Conservation (phyloP, 2,797 vertebrate genomes). For the Megalops cyprinoides region DNA sequence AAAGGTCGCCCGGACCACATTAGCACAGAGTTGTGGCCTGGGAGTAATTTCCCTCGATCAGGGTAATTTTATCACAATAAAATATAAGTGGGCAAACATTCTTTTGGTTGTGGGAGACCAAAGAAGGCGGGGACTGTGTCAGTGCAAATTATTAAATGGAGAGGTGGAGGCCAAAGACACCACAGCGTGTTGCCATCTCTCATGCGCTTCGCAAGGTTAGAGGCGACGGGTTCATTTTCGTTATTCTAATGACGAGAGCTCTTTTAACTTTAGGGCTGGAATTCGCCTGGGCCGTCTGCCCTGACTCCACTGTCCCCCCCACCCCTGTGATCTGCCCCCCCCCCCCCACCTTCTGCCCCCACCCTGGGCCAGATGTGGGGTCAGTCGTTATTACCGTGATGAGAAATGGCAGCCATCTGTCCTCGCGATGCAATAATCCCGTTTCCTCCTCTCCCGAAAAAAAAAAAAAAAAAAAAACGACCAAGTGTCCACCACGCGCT, state of each 20-base stretch:
- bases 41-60: constrained; percentile 42
- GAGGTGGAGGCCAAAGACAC: constrained; percentile 9
- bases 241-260: constrained; percentile 54
- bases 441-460: constrained; percentile 45
- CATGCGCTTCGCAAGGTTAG: constrained; percentile 36
- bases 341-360: too few relatives aligned
- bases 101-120: neutral
- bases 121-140: neutral
- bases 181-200: constrained; percentile 24
- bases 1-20: constrained; percentile 54
- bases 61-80: constrained; percentile 7
- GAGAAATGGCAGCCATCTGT: constrained; percentile 67
- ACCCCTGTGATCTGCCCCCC: constrained; percentile 35
- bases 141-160: constrained; percentile 20
- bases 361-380: constrained; percentile 56
- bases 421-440: constrained; percentile 58
- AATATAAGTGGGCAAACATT: neutral
- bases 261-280: constrained; percentile 47
- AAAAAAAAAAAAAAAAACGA: constrained; percentile 33
- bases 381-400: constrained; percentile 58
- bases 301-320: constrained; percentile 28
- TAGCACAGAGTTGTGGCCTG: constrained; percentile 46
- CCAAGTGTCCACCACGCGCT: neutral
- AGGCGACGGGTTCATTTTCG: constrained; percentile 42
- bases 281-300: constrained; percentile 39